A percentile compares a stretch with the other conserved stretches of the same genome.
Evolutionary conservation across 92 coral and sea anemone species (phyloP).

Genomic region (Epizoanthus scotinus): DNA sequence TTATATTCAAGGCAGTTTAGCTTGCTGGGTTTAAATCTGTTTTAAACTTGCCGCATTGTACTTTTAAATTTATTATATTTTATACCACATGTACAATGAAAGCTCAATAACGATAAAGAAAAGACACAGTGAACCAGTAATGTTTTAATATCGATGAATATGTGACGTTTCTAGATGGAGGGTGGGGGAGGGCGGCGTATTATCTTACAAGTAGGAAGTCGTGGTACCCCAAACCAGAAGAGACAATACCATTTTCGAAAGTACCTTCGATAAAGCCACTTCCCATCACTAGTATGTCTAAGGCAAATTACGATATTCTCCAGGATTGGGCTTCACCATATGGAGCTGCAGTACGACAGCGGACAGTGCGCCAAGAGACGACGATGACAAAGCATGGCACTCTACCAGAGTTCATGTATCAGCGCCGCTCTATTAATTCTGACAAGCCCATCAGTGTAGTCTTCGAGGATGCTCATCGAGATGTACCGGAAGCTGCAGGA

Average conservation of each 20-base stretch:
- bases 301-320: conserved; percentile 37
- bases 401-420: conserved; percentile 44
- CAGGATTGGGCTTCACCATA: conserved; percentile 49
- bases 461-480: too few relatives aligned
- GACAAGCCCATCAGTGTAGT: conserved; percentile 7
- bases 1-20: too few relatives aligned
- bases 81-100: too few relatives aligned
- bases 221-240: conserved; percentile 66
- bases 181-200: conserved; percentile 70
- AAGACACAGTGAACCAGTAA: too few relatives aligned
- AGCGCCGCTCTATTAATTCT: conserved; percentile 14
- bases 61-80: too few relatives aligned
- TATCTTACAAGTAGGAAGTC: conserved; percentile 60
- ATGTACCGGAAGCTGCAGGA: too few relatives aligned
- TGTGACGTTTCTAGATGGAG: too few relatives aligned
- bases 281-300: conserved; percentile 34
- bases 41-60: too few relatives aligned
- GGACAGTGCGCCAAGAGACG: conserved; percentile 56
- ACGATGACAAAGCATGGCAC: conserved; percentile 56
- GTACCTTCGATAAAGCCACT: conserved; percentile 16
- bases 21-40: too few relatives aligned
- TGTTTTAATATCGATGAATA: too few relatives aligned
- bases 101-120: too few relatives aligned
- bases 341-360: conserved; percentile 58
- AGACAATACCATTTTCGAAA: conserved; percentile 12